Conservation (phyloP, 2,113 vertebrate genomes). For the Proteles cristata region DNA sequence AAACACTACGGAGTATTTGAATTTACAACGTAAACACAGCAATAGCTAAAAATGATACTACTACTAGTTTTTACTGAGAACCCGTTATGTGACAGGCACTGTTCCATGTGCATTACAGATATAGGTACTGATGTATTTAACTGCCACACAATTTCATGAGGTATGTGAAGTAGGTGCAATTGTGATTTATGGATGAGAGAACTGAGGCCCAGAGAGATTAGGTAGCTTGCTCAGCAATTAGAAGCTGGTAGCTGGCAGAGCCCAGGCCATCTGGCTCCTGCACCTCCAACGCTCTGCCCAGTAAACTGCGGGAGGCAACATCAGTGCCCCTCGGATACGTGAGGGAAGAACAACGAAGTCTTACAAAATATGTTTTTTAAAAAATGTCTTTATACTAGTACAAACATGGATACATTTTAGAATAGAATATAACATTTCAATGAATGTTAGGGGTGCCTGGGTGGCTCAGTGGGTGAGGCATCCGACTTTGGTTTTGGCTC, state of each 20-base stretch:
- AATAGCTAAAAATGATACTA: background rate
- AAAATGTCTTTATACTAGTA: background rate
- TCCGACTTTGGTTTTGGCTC: no score
- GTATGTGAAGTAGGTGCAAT: background rate
- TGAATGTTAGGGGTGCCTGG: background rate
- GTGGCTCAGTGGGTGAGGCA: no score
- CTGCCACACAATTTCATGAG: background rate
- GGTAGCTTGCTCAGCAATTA: background rate
- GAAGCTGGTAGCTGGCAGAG: background rate
- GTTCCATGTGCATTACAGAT: background rate
- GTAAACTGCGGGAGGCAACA: background rate
- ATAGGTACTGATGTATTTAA: background rate
- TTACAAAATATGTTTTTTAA: background rate
- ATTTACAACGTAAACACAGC: background rate
- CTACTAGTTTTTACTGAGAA: background rate
- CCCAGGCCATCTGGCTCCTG: background rate
- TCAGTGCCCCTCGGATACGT: background rate
- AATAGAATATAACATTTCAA: constrained; percentile 7
- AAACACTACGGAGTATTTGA: background rate
- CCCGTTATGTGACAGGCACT: background rate
- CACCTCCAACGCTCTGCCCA: background rate
- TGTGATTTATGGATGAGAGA: background rate
- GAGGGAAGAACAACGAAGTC: background rate
- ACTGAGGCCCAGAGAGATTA: background rate
- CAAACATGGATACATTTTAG: background rate